A percentile compares a stretch with the other conserved stretches of the same genome.
These are phyloP conservation scores for Temnothorax ravouxi DNA, from an alignment of 2,888 invertebrate genomes.

Conservation along the genomic window DNA sequence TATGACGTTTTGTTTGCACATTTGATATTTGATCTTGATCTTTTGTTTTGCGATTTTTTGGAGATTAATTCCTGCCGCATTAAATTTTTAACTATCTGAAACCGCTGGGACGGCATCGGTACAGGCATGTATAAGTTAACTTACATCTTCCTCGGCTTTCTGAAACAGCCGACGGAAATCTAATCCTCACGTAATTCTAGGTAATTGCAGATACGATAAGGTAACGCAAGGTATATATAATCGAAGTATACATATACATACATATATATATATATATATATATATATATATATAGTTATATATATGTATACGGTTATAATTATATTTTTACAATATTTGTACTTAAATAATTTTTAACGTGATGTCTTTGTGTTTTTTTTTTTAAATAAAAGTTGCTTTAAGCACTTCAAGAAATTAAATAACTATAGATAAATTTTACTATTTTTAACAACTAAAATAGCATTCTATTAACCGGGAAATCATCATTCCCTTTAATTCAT, in stretches of 20 bases:
- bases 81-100: conserved; percentile 21
- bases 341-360: background rate
- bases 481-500: conserved; percentile 20
- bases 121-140: conserved; percentile 9
- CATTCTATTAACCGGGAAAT: background rate
- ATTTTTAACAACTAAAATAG: background rate
- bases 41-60: background rate
- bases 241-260: background rate
- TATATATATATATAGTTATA: too few species aligned
- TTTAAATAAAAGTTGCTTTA: background rate
- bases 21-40: conserved; percentile 6
- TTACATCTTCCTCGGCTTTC: conserved; percentile 33
- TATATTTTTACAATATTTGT: background rate
- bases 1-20: background rate
- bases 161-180: conserved; percentile 57
- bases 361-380: background rate
- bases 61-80: background rate
- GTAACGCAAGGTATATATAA: conserved; percentile 11
- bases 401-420: background rate
- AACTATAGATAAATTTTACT: background rate
- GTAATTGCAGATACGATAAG: conserved; percentile 66
- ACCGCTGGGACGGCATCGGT: background rate
- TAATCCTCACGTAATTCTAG: conserved; percentile 62
- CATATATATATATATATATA: too few species aligned
- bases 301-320: too few species aligned